Percentiles rank a stretch among this genome's conserved stretches.
Evolutionary conservation across 2,113 vertebrate species (phyloP).

Genomic region (Ptilorrhoa leucosticta): DNA sequence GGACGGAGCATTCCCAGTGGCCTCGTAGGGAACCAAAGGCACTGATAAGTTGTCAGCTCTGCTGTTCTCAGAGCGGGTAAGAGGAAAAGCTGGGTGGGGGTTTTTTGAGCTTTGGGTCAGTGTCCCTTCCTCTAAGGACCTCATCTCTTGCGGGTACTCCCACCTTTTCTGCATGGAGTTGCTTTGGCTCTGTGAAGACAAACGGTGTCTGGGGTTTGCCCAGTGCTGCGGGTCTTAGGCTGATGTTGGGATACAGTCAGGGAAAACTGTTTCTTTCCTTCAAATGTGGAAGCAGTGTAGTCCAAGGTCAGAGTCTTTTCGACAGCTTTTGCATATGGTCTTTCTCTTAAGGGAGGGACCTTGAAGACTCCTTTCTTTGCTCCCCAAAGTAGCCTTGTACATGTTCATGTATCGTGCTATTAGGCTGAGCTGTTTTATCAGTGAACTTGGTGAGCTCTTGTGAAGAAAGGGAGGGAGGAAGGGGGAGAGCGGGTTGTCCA

Average conservation of each 20-base stretch:
- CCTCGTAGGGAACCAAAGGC: constrained; percentile 66
- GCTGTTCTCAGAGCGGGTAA: constrained; percentile 34
- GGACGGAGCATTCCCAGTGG: constrained; percentile 31
- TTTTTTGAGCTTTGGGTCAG: constrained; percentile 37
- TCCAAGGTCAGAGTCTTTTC: constrained; percentile 57
- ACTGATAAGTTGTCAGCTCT: constrained; percentile 47
- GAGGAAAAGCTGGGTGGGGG: constrained; percentile 7
- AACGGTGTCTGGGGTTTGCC: neutral
- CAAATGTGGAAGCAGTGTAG: constrained; percentile 46
- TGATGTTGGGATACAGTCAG: constrained; percentile 52
- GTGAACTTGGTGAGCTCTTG: constrained; percentile 29
- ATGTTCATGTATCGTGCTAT: neutral
- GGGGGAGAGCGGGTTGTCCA: constrained; percentile 21
- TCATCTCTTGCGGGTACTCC: constrained; percentile 13
- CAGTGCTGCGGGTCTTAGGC: constrained; percentile 7
- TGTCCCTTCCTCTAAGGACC: constrained; percentile 45
- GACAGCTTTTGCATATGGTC: constrained; percentile 20
- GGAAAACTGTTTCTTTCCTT: constrained; percentile 64
- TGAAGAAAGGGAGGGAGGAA: constrained; percentile 49
- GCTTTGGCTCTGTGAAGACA: constrained; percentile 12
- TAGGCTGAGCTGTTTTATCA: constrained; percentile 43
- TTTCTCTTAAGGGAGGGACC: neutral
- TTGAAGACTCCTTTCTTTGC: constrained; percentile 44
- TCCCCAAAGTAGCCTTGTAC: constrained; percentile 50
- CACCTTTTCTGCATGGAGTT: constrained; percentile 20